Evolutionary conservation across 2,888 invertebrate species (phyloP).

Genomic region (Smittia sp.): DNA sequence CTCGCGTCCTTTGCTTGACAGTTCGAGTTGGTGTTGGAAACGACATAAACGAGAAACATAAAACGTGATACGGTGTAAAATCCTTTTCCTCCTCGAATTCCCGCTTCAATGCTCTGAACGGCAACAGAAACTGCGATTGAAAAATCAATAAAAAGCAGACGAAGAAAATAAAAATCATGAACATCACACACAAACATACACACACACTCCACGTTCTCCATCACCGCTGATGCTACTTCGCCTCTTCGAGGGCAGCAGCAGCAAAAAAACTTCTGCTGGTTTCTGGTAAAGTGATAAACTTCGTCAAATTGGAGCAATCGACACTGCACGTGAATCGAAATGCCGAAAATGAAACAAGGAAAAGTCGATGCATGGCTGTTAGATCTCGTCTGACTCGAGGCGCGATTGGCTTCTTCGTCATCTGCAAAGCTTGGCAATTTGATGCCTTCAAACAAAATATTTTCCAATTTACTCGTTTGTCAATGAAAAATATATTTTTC

Average conservation of each 20-base stretch:
- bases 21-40: not conserved
- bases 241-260: not conserved
- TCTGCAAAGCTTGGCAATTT: too few species aligned
- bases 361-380: too few species aligned
- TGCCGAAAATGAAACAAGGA: not conserved
- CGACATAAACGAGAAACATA: slow-evolving; percentile 14
- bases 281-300: slow-evolving; percentile 1
- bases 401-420: too few species aligned
- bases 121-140: slow-evolving; percentile 45
- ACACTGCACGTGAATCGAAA: not conserved
- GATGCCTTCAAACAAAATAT: too few species aligned
- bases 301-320: not conserved
- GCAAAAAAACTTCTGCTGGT: not conserved
- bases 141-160: slow-evolving; percentile 56
- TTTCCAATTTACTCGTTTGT: not conserved
- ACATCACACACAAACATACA: slow-evolving; percentile 20
- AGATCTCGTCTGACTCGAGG: not conserved
- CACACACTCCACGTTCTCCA: not conserved
- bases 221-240: slow-evolving; percentile 7
- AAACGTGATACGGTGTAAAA: slow-evolving; percentile 31
- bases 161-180: slow-evolving; percentile 45
- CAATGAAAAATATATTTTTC: slow-evolving; percentile 16
- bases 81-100: slow-evolving; percentile 19
- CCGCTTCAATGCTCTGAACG: not conserved
- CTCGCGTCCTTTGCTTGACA: too few species aligned